Evolutionary conservation across 2,113 vertebrate genomes (phyloP).

Genomic region (Eptesicus fuscus): DNA sequence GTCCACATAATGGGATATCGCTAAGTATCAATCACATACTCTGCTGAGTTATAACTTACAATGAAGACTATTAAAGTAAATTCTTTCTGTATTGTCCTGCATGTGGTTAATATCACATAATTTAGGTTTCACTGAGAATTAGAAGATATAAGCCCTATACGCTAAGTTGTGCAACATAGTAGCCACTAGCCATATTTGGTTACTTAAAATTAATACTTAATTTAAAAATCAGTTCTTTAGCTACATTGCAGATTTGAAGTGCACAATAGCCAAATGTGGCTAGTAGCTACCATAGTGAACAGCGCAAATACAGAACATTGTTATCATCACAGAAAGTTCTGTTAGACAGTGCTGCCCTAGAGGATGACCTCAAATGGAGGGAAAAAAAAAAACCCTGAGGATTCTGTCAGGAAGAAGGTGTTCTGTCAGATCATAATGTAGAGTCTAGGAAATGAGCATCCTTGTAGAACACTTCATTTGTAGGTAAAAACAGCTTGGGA

Average conservation of each 20-base stretch:
- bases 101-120: neutral
- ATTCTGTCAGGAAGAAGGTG: neutral
- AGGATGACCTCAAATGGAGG: neutral
- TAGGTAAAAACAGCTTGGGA: neutral
- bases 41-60: neutral
- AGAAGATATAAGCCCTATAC: neutral
- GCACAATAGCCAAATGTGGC: neutral
- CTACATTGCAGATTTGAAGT: neutral
- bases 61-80: neutral
- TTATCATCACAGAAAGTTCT: neutral
- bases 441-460: neutral
- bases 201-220: slow-evolving; percentile 4
- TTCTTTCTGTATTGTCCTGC: slow-evolving; percentile 22
- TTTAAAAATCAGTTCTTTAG: neutral
- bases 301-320: neutral
- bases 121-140: slow-evolving; percentile 13
- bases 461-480: neutral
- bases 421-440: neutral
- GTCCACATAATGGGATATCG: neutral
- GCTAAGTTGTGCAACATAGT: neutral
- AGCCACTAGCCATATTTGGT: neutral
- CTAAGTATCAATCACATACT: neutral
- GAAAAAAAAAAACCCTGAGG: neutral
- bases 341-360: neutral
- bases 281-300: neutral